Evolutionary conservation across 2,113 vertebrate genomes (phyloP).

Genomic region (Nerophis ophidion): DNA sequence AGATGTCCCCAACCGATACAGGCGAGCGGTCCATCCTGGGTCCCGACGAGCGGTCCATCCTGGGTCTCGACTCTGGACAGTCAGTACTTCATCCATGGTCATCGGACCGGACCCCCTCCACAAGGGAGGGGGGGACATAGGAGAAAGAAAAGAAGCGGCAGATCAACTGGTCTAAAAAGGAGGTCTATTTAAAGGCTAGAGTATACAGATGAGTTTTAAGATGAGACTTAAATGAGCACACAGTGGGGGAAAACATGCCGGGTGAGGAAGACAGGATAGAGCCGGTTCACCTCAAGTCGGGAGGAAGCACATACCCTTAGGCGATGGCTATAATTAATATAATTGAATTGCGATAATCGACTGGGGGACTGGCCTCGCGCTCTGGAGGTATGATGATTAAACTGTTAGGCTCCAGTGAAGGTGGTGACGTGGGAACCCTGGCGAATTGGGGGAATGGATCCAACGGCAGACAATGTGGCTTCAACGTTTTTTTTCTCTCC

Average conservation of each 20-base stretch:
- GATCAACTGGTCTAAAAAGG: too few relatives aligned
- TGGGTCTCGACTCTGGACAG: too few relatives aligned
- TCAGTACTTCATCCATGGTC: too few relatives aligned
- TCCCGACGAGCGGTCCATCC: too few relatives aligned
- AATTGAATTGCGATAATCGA: conserved; percentile 76
- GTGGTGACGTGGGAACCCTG: conserved; percentile 62
- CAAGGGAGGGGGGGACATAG: too few relatives aligned
- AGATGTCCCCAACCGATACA: too few relatives aligned
- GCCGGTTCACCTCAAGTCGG: conserved; percentile 47
- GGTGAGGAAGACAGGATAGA: conserved; percentile 30
- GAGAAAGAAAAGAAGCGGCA: too few relatives aligned
- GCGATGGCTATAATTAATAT: conserved; percentile 74
- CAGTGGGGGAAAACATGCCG: conserved; percentile 50
- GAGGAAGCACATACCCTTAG: conserved; percentile 63
- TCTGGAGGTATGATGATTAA: conserved; percentile 73
- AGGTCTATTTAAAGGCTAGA: too few relatives aligned
- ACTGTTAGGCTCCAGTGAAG: conserved; percentile 67
- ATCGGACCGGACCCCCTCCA: too few relatives aligned
- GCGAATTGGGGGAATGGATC: conserved; percentile 68
- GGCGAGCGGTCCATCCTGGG: too few relatives aligned
- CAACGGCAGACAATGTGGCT: conserved; percentile 66
- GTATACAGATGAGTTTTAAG: too few relatives aligned
- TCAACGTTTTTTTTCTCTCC: conserved; percentile 71
- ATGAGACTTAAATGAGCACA: conserved; percentile 51
- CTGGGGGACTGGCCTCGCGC: conserved; percentile 66